Evolutionary conservation across 2,113 vertebrate species (phyloP), one percentile per base, ranked within the genome.

Genomic region (Stigmatopora argus): DNA sequence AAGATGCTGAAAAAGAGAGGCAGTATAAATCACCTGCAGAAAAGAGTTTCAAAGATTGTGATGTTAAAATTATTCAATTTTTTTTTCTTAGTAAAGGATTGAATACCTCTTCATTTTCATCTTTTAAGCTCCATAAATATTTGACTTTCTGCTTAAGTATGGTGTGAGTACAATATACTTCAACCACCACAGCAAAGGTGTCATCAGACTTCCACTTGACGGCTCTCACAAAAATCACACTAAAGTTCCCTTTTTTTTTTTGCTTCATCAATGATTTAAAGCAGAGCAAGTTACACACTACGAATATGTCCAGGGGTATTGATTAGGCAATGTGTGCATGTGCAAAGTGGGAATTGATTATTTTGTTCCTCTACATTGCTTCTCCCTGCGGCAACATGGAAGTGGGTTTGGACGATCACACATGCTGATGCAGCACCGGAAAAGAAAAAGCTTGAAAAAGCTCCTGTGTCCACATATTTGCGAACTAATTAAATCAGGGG

Each of bases 291-390:
- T 74, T 64, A 71, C 61, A 76, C 47, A 41, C 9, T 41, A 75
- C 60, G 68, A 80, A 69, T 60, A 51, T 6, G 52, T 67, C 75
- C 38, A 14, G 72, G 73, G 45, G 67, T 66, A 81, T 73, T 71
- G 74, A 83, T 74, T 72, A 69, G 78, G 69, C 71, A 57, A 75
- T 65, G 67, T 41, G 63, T 76, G 75, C 73, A 21, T 64, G 48
- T 15, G 52, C 9, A 7, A 23, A 23, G 14, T 23, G 34, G 38
- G 15, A 17, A 83, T 81, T 82, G 80, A 85, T 85, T 80, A 72
- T 83, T 72, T 75, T 66, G 74, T 71, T 56, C 65, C 76, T 78
- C 80, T 75, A 71, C 69, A 60, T 71, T 49, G 53, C 26, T 77
- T 19, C 67, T 23, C 77, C 80, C 79, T 71, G 68, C 55, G 66